Evolutionary conservation across 2,113 vertebrate species (phyloP), one percentile per base, ranked within the genome.

Genomic region (Bucco capensis): DNA sequence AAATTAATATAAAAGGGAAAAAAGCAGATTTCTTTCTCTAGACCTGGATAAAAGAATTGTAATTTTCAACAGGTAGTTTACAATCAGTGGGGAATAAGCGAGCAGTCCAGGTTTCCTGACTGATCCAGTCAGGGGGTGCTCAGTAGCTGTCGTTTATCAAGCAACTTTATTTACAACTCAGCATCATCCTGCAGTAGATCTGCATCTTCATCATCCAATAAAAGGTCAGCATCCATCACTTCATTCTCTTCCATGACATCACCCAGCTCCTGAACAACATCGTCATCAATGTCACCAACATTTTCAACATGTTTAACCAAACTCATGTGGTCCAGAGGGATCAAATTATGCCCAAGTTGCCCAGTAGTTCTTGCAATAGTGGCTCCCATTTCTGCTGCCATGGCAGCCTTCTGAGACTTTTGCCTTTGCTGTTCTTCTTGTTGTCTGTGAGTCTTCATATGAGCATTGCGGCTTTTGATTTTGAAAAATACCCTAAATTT

Each of bases 391-490:
- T 97, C 96, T 6, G 97, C 97, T 9, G 97, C 97, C 23, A 97
- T 97, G n/a, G 98, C 97, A 8, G 97, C 97, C 91, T 98, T 98
- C 87, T 98, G 97, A 19, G 98, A 97, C 77, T 98, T 98, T 75
- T 98, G 98, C 70, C 98, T 96, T 90, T 98, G 98, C 71, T 97
- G 96, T n/a, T 98, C 98, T 72, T 99, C 98, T 37, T 98, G 96
- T 95, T 98, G 98, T 40, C 98, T 96, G 96, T 99, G 98, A 14
- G 98, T 98, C 92, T 99, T 99, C 98, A 99, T 98, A 94, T 99
- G 98, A 21, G 98, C 98, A 16, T 99, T 99, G 53, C 98, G 98
- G 95, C 98, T 99, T 97, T 99, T 99, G 95, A 98, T 98, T 97
- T 98, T 99, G 94, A 98, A 98, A 97, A 99, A 99, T 42, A 98